Conservation (phyloP, 2,113 vertebrate species). For the Anser cygnoides region DNA sequence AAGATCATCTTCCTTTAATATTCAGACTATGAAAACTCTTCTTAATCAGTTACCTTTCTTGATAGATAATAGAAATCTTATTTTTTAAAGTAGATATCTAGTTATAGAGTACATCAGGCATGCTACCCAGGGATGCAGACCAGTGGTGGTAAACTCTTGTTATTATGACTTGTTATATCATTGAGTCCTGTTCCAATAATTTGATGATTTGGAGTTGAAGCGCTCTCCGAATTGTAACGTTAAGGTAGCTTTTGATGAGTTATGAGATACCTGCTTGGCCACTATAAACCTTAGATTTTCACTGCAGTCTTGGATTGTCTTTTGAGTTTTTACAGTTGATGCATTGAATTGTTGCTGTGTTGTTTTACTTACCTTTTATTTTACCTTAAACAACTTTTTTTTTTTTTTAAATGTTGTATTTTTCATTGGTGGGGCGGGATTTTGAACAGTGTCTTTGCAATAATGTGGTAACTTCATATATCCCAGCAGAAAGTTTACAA, state of each 20-base stretch:
- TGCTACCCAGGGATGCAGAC: rapidly evolving
- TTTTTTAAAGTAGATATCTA: background rate
- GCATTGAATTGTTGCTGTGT: background rate
- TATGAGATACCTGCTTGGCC: background rate
- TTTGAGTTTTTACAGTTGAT: background rate
- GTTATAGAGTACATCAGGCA: background rate
- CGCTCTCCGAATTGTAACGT: background rate
- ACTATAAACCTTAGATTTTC: background rate
- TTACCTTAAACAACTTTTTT: background rate
- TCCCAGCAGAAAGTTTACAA: background rate
- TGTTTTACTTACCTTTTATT: background rate
- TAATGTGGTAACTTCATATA: background rate
- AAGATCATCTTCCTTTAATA: background rate
- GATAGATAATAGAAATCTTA: background rate
- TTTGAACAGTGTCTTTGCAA: background rate
- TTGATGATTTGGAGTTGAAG: background rate
- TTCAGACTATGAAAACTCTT: background rate
- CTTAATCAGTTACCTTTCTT: background rate
- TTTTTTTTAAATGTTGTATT: background rate
- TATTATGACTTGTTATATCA: background rate
- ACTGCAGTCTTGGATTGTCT: background rate
- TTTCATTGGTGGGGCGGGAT: background rate
- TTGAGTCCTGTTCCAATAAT: background rate
- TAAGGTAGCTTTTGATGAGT: background rate
- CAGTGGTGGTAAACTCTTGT: background rate